Percentiles rank a stretch among this genome's conserved stretches.
phyloP scores from a whole-genome alignment of 2,888 invertebrate genomes.

The Gortyna flavago region DNA sequence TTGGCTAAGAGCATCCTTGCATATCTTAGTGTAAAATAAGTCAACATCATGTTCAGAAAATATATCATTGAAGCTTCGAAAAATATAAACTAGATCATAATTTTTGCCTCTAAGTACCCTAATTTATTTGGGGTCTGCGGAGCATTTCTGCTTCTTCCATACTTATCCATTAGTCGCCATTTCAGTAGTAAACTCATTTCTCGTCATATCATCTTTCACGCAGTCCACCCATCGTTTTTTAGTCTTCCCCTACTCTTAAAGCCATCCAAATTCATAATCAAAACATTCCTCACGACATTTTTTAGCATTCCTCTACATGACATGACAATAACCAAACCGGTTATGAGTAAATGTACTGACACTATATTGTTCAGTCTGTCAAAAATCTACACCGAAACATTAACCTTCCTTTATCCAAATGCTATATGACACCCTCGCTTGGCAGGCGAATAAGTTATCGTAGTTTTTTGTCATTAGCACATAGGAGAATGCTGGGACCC shows the following conservation, averaged over 20 bases:
- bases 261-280: neutral
- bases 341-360: neutral
- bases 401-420: neutral
- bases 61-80: too few relatives aligned
- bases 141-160: neutral
- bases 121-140: neutral
- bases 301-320: too few relatives aligned
- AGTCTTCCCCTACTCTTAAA: neutral
- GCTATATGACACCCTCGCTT: neutral
- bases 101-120: neutral
- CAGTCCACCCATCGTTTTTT: neutral
- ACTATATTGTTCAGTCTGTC: neutral
- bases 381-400: neutral
- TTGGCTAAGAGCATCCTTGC: too few relatives aligned
- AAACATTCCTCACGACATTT: neutral
- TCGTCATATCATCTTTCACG: neutral
- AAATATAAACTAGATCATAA: neutral
- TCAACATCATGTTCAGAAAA: too few relatives aligned
- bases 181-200: neutral
- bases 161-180: neutral
- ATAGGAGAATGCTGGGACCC: too few relatives aligned
- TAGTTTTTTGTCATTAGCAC: neutral
- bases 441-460: neutral
- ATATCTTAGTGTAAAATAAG: too few relatives aligned
- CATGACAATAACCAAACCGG: too few relatives aligned